Evolutionary conservation across 2,888 invertebrate species (phyloP), one percentile per base, ranked within the genome.

Genomic region (Seira musarum): DNA sequence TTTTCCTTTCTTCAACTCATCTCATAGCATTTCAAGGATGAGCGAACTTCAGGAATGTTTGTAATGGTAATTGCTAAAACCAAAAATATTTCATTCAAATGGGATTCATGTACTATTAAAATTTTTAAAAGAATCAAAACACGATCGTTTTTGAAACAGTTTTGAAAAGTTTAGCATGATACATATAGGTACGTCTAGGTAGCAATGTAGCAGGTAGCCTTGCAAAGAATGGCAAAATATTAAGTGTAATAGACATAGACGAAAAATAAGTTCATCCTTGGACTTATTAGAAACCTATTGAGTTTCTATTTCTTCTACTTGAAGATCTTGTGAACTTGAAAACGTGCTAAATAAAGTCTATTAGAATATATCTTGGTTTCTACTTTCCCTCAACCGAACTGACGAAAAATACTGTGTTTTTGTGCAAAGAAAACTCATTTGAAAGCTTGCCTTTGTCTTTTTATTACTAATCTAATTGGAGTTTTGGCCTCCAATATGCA

Each of bases 311-410:
- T 68, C 64, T 73, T 57, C 63, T 69, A 68, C 69, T 19, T 65
- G 74, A 69, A 69, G 78, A 78, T 78, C 71, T 25, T 61, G 17
- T 72, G 72, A 78, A 78, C 78, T 78, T 72, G 67, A 72, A 72
- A 79, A 79, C 53, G 53, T 53, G 53, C 53, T 53, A 53, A 53
- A 53, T 30, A 53, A 17, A 13, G 53, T 53, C 53, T 53, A 53
- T 53, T 53, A 53, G 3, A 3, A 3, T 53, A 3, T 53, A 8
- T 53, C 53, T 53, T 15, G 2, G 3, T 53, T 53, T 17, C 53
- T 13, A 53, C 53, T 53, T 53, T 53, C 53, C 17, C 53, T 53
- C 15, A 8, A 53, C 30, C 3, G 8, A 30, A 30, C 2, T 30
- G 30, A 5, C 8, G 30, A 30, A 30, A 30, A 30, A 30, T 30